Conservation (phyloP, 2,113 vertebrate genomes). For the Reinhardtius hippoglossoides region DNA sequence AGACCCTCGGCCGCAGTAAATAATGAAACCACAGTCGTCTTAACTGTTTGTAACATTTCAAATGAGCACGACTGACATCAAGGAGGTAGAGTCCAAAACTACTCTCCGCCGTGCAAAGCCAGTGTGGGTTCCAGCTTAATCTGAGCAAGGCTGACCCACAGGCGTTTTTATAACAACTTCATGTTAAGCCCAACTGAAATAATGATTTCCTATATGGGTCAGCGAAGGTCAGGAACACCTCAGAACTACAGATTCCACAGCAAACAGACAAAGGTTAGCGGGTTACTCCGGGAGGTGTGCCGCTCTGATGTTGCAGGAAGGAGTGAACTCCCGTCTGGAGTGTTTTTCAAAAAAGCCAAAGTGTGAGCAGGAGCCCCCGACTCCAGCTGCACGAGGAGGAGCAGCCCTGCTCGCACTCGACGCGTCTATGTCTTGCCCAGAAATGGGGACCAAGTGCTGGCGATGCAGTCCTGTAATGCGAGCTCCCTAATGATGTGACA, state of each 20-base stretch:
- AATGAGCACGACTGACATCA: conserved; percentile 17
- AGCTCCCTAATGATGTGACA: conserved; percentile 27
- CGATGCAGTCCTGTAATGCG: conserved; percentile 27
- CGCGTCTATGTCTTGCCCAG: too few species aligned
- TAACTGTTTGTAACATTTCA: conserved; percentile 2
- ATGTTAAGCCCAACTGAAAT: conserved; percentile 44
- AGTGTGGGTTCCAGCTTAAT: conserved; percentile 13
- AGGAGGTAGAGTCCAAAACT: neutral
- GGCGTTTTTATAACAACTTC: conserved; percentile 35
- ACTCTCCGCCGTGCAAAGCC: neutral
- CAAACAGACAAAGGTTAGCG: conserved; percentile 17
- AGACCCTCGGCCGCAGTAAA: neutral
- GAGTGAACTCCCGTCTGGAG: conserved; percentile 52
- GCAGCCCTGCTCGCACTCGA: neutral
- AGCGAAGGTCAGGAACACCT: conserved; percentile 52
- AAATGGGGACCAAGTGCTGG: neutral
- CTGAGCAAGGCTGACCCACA: conserved; percentile 7
- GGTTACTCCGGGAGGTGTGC: neutral
- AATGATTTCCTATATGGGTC: conserved; percentile 61
- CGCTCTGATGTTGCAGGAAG: conserved; percentile 5
- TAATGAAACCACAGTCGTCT: neutral
- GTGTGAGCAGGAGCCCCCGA: neutral
- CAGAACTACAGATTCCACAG: conserved; percentile 40
- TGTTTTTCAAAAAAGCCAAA: conserved; percentile 31
- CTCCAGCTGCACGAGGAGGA: conserved; percentile 21